Evolutionary conservation across 1,140 invertebrate species (phyloP).

Genomic region (Oryctes rhinoceros): DNA sequence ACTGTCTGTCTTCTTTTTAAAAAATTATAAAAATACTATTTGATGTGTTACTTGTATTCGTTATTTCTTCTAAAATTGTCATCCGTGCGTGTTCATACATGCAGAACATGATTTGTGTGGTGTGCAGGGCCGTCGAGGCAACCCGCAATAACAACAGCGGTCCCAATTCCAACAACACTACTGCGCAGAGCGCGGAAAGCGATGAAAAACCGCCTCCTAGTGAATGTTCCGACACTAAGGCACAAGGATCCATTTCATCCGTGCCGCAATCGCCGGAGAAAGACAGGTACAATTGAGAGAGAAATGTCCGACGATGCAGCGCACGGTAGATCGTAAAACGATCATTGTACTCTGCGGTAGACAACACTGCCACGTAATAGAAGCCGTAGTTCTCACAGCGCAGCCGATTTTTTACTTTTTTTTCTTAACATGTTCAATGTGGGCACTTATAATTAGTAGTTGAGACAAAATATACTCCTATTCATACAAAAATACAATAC

Average conservation of each 20-base stretch:
- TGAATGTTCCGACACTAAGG: constrained; percentile 53
- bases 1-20: no score
- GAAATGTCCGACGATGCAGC: background rate
- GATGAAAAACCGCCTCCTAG: constrained; percentile 51
- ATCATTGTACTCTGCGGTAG: no score
- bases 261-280: constrained; percentile 51
- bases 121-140: constrained; percentile 8
- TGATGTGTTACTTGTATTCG: background rate
- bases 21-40: no score
- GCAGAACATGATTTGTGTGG: background rate
- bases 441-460: constrained; percentile 34
- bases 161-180: constrained; percentile 19
- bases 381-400: constrained; percentile 42
- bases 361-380: constrained; percentile 39
- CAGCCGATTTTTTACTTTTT: constrained; percentile 38
- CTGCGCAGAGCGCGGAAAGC: constrained; percentile 2
- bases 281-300: constrained; percentile 52
- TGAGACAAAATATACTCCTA: no score
- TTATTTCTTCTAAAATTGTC: background rate
- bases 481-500: no score
- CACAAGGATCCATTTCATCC: constrained; percentile 46
- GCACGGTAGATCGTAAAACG: constrained; percentile 1
- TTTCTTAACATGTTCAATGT: constrained; percentile 32
- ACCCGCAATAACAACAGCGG: background rate
- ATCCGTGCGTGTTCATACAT: background rate